Base-by-base conservation (phyloP, 2,113 vertebrate species). In the Casuarius casuarius region DNA sequence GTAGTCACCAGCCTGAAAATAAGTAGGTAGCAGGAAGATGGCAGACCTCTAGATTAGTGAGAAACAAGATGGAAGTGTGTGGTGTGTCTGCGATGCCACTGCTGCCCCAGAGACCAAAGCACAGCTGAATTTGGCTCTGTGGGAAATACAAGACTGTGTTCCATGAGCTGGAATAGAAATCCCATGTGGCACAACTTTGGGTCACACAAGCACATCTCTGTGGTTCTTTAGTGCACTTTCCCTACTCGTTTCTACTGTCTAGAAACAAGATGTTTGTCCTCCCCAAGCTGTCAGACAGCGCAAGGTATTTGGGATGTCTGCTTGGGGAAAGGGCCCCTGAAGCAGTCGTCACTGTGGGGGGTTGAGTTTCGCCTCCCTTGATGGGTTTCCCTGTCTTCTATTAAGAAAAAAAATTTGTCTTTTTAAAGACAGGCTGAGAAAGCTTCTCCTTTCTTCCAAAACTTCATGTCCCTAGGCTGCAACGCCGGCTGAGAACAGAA, bases 11-110 rank as follows among this genome's bases (percentile, higher is more conserved):
- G 15, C 54, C 54, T 5, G 9, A 62, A 46, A 51, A 7, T 17
- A 5, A 58, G 31, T 3, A n/a, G 40, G n/a, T 38, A 38, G 23
- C 73, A 71, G 56, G 58, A 83, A 58, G 10, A 26, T 6, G 22
- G 61, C 65, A n/a, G 58, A 59, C 15, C 9, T 81, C 28, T 29
- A 29, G 48, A 5, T 48, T 26, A 28, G 7, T 1, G 0, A 1
- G 6, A 52, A 26, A 18, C 1, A 1, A 29, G 51, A 5, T 54
- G 2, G 33, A 42, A 44, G 8, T 2, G 2, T 2, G 2, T 0
- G 44, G 0, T 8, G 11, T 61, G 5, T 70, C 90, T 7, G 12
- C 59, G 46, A 5, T 1, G 5, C 31, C 77, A 38, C 77, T 71
- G 72, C 54, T 84, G 46, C 23, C 40, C 21, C 12, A 80, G 42